Conservation (phyloP, 2,797 vertebrate genomes). For the Paratrypauchen microcephalus region DNA sequence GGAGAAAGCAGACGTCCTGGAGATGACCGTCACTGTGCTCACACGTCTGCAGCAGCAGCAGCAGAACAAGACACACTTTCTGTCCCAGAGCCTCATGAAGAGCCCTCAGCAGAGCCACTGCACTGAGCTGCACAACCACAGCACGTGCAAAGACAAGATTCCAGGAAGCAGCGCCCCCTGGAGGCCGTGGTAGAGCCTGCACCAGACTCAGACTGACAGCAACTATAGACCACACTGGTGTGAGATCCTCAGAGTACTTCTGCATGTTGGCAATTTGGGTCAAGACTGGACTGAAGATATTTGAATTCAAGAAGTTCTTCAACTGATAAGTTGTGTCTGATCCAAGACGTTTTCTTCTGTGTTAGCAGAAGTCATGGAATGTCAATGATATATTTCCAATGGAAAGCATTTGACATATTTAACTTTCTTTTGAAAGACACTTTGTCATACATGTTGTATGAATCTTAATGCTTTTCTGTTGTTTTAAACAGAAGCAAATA, state of each 20-base stretch:
- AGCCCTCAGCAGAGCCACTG: constrained; percentile 47
- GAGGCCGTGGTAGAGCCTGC: constrained; percentile 65
- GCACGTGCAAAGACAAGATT: constrained; percentile 46
- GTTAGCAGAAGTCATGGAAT: neutral
- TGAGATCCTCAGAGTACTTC: constrained; percentile 9
- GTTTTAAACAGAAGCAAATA: neutral
- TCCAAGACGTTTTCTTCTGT: neutral
- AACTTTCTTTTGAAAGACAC: neutral
- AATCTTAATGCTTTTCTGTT: neutral
- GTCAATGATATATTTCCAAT: neutral
- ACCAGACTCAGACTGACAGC: constrained; percentile 3
- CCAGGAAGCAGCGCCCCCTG: constrained; percentile 45
- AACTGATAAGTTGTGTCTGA: neutral
- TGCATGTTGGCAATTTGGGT: constrained; percentile 1
- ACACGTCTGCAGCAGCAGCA: constrained; percentile 9
- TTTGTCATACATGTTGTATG: constrained; percentile 5
- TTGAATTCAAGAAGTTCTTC: constrained; percentile 2
- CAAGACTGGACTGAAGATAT: constrained; percentile 6
- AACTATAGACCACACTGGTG: constrained; percentile 32
- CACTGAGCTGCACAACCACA: constrained; percentile 43
- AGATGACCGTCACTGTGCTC: constrained; percentile 34
- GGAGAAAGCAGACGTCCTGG: constrained; percentile 42
- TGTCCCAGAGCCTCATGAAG: constrained; percentile 37
- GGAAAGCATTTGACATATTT: neutral
- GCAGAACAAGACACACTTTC: constrained; percentile 21